Conservation (phyloP, 2,113 vertebrate species). For the Herpailurus yagouaroundi region DNA sequence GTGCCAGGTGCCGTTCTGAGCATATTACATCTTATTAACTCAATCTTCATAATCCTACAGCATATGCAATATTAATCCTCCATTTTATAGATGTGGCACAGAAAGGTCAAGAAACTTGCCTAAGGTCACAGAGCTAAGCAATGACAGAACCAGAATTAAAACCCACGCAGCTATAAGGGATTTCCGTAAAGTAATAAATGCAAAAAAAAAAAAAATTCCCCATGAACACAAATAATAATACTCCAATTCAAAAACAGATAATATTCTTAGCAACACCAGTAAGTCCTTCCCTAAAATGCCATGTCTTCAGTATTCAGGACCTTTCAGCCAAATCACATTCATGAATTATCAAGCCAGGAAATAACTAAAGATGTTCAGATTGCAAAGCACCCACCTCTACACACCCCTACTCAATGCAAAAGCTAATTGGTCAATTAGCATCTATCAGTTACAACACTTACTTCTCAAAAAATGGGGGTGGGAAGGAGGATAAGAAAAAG, state of each 20-base stretch:
- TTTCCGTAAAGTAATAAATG: neutral
- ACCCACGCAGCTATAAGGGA: neutral
- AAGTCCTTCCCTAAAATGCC: neutral
- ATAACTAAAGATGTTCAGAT: neutral
- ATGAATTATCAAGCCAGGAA: neutral
- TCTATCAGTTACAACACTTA: neutral
- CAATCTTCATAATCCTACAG: neutral
- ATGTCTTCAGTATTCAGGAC: neutral
- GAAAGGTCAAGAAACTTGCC: neutral
- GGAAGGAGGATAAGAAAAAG: neutral
- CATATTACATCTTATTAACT: neutral
- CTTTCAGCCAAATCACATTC: neutral
- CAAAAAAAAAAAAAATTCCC: neutral
- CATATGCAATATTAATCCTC: neutral
- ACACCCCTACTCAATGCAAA: neutral
- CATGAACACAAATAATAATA: neutral
- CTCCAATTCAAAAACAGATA: neutral
- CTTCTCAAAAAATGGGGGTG: neutral
- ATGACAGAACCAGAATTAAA: neutral
- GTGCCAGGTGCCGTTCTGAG: neutral
- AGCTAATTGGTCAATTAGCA: neutral
- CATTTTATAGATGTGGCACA: neutral
- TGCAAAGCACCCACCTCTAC: neutral
- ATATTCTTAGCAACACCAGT: neutral
- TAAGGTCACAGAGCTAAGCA: neutral